phyloP scores from a whole-genome alignment of 2,113 vertebrate species.

The cat (Felis catus) region F.catus_Fca126_mat1.0 CM031415.1:81476001-81476500 shows the following conservation, averaged over 20 bases:
- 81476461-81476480: background rate
- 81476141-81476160: background rate
- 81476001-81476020: background rate
- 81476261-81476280: background rate
- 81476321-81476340: fast-evolving
- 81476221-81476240: background rate
- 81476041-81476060: background rate
- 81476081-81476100: background rate
- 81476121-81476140: background rate
- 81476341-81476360: background rate
- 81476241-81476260: background rate
- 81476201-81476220: background rate
- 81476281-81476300: background rate
- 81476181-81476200: background rate
- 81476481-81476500: background rate
- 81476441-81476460: background rate
- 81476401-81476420: background rate
- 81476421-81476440: background rate
- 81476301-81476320: background rate
- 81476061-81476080: background rate
- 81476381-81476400: background rate
- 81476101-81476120: background rate
- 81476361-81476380: fast-evolving
- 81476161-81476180: background rate
- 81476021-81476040: background rate